Percentiles rank a stretch among this genome's conserved stretches.
Conservation (phyloP, 2,888 invertebrate species). For the Deroplatys truncata region DNA sequence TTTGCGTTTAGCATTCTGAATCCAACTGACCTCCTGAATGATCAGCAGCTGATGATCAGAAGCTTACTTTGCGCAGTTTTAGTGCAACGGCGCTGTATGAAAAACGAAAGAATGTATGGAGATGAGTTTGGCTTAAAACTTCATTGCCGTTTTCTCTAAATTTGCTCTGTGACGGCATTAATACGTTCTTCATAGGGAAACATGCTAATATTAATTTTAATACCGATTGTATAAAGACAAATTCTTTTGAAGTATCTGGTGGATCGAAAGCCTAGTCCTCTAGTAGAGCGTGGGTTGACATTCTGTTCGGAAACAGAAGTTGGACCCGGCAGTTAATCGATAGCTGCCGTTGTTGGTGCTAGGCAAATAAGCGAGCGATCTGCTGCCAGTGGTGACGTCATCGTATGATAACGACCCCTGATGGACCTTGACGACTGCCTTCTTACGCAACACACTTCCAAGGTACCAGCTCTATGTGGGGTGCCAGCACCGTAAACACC, state of each 20-base stretch:
- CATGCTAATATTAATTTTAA: too few species aligned
- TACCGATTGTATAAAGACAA: too few species aligned
- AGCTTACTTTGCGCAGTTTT: too few species aligned
- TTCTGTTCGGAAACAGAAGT: not conserved
- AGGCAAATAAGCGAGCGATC: not conserved
- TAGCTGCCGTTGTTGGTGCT: not conserved
- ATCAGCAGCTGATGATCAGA: too few species aligned
- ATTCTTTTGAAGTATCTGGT: not conserved
- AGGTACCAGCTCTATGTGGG: not conserved
- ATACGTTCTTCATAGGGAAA: too few species aligned
- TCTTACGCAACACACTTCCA: not conserved
- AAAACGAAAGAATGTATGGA: too few species aligned
- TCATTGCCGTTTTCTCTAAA: too few species aligned
- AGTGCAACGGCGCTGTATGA: too few species aligned
- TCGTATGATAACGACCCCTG: not conserved
- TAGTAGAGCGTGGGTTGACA: not conserved
- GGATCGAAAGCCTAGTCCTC: not conserved
- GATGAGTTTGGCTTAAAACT: too few species aligned
- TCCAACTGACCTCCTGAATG: too few species aligned
- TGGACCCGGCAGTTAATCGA: not conserved
- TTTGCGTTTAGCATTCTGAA: too few species aligned
- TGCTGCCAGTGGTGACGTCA: not conserved
- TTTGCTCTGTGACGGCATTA: too few species aligned
- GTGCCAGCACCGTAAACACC: not conserved
- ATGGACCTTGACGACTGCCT: not conserved